A percentile compares a stretch with the other conserved stretches of the same genome.
phyloP scores from a whole-genome alignment of 1,140 invertebrate genomes.

The Bombyx mandarina region DNA sequence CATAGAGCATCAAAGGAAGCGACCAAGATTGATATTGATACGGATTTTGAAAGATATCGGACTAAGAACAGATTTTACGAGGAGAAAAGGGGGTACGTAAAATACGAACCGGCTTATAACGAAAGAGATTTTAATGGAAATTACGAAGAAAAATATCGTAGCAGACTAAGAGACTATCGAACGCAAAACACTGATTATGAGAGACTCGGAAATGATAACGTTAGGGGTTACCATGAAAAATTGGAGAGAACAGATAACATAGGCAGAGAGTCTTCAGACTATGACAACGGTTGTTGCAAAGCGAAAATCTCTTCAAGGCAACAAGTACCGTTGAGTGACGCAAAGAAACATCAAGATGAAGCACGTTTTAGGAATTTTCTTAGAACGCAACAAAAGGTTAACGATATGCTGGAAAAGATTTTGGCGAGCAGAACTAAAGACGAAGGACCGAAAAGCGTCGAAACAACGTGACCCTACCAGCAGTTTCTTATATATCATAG shows the following conservation, averaged over 20 bases:
- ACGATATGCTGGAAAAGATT: conserved; percentile 48
- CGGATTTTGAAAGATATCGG: too few relatives aligned
- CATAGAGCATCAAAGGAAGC: conserved; percentile 15
- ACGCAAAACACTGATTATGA: too few relatives aligned
- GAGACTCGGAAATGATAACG: too few relatives aligned
- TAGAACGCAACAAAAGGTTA: conserved; percentile 55
- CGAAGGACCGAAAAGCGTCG: conserved; percentile 25
- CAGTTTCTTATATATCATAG: not conserved
- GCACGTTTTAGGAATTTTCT: conserved; percentile 47
- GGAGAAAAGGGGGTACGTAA: too few relatives aligned
- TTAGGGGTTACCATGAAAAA: too few relatives aligned
- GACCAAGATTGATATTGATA: too few relatives aligned
- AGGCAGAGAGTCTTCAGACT: not conserved
- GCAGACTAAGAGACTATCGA: too few relatives aligned
- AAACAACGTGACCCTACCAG: conserved; percentile 21
- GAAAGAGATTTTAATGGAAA: too few relatives aligned
- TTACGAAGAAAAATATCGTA: too few relatives aligned
- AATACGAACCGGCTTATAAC: too few relatives aligned
- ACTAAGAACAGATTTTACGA: too few relatives aligned
- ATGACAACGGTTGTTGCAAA: conserved; percentile 22
- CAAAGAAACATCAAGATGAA: conserved; percentile 35
- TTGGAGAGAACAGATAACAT: conserved; percentile 6
- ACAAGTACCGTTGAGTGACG: conserved; percentile 25
- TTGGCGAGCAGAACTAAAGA: conserved; percentile 28
- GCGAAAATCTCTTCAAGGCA: conserved; percentile 31